Percentiles rank a stretch among this genome's conserved stretches.
Evolutionary conservation across 2,888 invertebrate species (phyloP).

Genomic region (Aelia acuminata): DNA sequence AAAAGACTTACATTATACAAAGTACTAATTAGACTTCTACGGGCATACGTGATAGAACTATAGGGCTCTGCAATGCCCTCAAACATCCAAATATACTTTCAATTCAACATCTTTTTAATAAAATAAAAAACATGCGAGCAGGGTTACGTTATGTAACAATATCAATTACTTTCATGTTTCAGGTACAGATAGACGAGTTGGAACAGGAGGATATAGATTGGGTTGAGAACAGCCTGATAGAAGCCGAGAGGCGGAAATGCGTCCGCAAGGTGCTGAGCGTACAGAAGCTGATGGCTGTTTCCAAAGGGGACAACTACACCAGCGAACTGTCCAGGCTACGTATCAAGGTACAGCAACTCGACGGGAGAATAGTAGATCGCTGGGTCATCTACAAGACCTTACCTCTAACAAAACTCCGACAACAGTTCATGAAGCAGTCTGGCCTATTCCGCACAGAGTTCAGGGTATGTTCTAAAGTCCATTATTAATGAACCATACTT

Average conservation of each 20-base stretch:
- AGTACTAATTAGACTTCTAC: too few species aligned
- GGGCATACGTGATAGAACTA: too few species aligned
- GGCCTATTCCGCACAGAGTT: constrained; percentile 61
- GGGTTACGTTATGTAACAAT: too few species aligned
- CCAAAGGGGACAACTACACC: constrained; percentile 59
- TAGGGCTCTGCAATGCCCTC: too few species aligned
- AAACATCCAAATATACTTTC: too few species aligned
- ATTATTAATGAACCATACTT: too few species aligned
- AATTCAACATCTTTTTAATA: too few species aligned
- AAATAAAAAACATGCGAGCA: too few species aligned
- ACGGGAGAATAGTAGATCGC: constrained; percentile 44
- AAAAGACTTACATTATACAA: too few species aligned
- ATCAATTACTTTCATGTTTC: background rate
- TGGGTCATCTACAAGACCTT: constrained; percentile 54
- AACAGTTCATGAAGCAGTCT: constrained; percentile 5
- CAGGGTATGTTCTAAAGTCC: constrained; percentile 50
- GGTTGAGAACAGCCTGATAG: constrained; percentile 43
- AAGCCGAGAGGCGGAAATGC: constrained; percentile 7
- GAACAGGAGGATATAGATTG: constrained; percentile 37
- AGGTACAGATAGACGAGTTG: constrained; percentile 20
- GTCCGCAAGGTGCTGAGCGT: background rate
- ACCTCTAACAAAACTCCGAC: background rate
- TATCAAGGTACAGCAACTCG: constrained; percentile 45
- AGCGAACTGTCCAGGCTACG: constrained; percentile 54
- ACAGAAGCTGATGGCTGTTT: constrained; percentile 26